These are phyloP conservation scores for Lacanobia oleracea DNA, from an alignment of 2,888 invertebrate genomes.

Conservation along the genomic window DNA sequence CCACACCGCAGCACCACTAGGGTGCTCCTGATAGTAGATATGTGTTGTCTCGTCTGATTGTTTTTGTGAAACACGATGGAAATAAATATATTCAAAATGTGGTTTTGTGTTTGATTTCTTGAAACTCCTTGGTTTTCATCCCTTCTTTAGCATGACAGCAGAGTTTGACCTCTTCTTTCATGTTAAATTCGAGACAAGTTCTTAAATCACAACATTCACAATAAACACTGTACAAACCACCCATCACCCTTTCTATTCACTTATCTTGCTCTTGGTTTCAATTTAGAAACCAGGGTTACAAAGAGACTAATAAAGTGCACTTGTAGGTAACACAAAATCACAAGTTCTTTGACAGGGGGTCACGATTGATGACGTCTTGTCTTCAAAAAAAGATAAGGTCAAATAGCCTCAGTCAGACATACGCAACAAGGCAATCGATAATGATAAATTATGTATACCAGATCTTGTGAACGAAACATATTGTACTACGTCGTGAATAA, in stretches of 20 bases:
- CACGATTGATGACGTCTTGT: too few species aligned
- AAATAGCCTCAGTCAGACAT: background rate
- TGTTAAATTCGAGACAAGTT: background rate
- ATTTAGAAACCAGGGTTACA: too few species aligned
- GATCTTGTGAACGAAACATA: too few species aligned
- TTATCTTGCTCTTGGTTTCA: too few species aligned
- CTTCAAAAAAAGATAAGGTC: background rate
- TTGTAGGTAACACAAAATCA: background rate
- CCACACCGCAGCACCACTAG: conserved; percentile 2
- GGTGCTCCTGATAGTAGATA: conserved; percentile 3
- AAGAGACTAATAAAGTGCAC: too few species aligned
- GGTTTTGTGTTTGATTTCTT: background rate
- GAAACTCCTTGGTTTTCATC: background rate
- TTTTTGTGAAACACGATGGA: background rate
- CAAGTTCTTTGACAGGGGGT: background rate
- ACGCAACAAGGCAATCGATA: background rate
- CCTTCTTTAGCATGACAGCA: background rate
- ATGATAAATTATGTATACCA: too few species aligned
- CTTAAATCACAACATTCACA: too few species aligned
- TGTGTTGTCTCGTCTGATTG: background rate
- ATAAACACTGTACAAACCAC: too few species aligned
- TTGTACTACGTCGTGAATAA: too few species aligned
- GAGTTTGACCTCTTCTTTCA: background rate
- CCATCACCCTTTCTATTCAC: too few species aligned
- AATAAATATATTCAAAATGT: conserved; percentile 5